Base-by-base conservation (phyloP, 1,140 invertebrate genomes). In the Vanessa tameamea region DNA sequence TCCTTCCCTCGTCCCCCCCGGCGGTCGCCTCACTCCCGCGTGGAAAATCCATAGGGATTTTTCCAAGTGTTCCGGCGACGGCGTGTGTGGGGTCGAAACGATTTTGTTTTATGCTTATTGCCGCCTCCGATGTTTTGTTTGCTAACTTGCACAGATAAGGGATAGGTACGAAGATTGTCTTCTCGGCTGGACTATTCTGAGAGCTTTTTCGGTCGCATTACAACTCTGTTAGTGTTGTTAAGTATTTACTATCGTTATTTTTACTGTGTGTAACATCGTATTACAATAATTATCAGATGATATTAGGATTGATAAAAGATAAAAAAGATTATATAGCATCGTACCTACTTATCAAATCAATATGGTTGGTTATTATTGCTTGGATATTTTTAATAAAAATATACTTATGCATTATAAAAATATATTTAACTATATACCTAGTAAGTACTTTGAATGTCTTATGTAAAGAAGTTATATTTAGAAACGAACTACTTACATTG, bases 41-140 rank as follows among this genome's bases (percentile, higher is more conserved):
- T 82, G 90, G 89, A 90, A 92, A 92, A 92, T 92, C 90, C 90
- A 91, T 92, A 92, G 89, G 91, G 91, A 92, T 91, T 92, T 91
- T 92, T 92, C 91, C 89, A 90, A 91, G 89, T 90, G 89, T 90
- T 91, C 85, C 83, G 84, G 86, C 87, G 87, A 88, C 88, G 86
- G 83, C 87, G 86, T 90, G 84, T 92, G 89, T 91, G 89, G 87
- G 90, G 87, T 86, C 82, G 83, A 84, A 85, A 84, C 89, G 87
- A 90, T 91, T 90, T 91, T 91, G 88, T 92, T 92, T 92, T 91
- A 91, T 89, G 88, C 87, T 91, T 89, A 91, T 92, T 90, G 87
- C 86, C 83, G 75, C 85, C 83, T 87, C 87, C 85, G 81, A 86
- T 92, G 87, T 92, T 91, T 92, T 90, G 90, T 92, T 92, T 89